Percentiles rank a stretch among this genome's conserved stretches.
phyloP scores from a whole-genome alignment of 1,140 invertebrate genomes.

The Hyles vespertilio region DNA sequence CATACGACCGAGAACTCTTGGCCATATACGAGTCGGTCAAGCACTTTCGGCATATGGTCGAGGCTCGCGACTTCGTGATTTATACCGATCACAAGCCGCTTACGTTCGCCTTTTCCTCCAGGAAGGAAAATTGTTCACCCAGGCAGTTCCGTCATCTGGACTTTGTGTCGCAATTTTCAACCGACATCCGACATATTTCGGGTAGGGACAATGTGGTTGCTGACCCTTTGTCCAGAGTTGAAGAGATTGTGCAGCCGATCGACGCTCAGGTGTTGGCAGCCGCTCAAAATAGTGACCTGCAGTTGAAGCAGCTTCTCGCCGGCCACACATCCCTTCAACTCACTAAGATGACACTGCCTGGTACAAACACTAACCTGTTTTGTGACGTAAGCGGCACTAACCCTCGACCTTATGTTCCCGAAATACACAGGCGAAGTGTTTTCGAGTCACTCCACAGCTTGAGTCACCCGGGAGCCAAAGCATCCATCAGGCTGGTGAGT shows the following conservation, averaged over 20 bases:
- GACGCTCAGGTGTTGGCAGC: neutral
- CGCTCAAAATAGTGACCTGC: neutral
- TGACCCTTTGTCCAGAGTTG: too few relatives aligned
- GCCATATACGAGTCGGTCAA: slow-evolving; percentile 23
- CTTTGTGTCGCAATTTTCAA: too few relatives aligned
- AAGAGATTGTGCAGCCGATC: neutral
- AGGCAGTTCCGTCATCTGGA: too few relatives aligned
- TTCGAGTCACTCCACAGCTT: neutral
- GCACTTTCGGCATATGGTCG: slow-evolving; percentile 22
- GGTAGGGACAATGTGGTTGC: too few relatives aligned
- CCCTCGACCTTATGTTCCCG: too few relatives aligned
- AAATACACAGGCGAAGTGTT: neutral
- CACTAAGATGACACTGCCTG: neutral
- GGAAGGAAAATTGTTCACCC: too few relatives aligned
- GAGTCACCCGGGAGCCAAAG: neutral
- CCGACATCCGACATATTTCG: too few relatives aligned
- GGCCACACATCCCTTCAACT: neutral
- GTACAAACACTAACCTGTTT: neutral
- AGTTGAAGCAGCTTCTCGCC: neutral
- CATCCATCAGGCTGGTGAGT: neutral
- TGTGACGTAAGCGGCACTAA: neutral
- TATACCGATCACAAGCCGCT: slow-evolving; percentile 6
- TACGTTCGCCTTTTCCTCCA: too few relatives aligned
- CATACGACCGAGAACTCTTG: slow-evolving; percentile 23
- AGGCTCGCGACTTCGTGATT: slow-evolving; percentile 31